Evolutionary conservation across 2,888 invertebrate genomes (phyloP), one percentile per base, ranked within the genome.

Genomic region (Formica aserva): DNA sequence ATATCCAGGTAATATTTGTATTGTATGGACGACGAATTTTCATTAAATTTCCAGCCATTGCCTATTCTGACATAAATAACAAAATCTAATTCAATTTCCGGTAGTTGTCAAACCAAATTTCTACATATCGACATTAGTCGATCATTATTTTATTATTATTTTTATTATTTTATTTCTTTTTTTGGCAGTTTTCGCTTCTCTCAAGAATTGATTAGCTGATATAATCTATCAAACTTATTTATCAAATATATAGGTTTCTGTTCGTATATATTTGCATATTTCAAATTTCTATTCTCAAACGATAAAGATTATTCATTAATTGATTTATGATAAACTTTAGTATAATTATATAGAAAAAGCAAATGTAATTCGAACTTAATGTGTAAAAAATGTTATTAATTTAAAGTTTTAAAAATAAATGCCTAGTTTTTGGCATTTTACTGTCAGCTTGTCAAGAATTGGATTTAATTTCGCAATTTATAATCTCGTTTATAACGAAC

Each of bases 81-180:
- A 15, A 67, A 77, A 77, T 52, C 35, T 55, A 66, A 41, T 77
- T 29, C 15, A 74, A 62, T 69, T 69, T 5, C 5, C 26, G n/a
- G 15, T 29, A 13, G 15, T 13, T 55, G 11, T 45, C 1, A 32
- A 76, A 48, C 15, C 11, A 67, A 55, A 66, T 66, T 66, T 76
- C n/a, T 26, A 29, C 3, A 26, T 26, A 18, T 52, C 13, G 18
- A 38, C 29, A 29, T 77, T 52, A 38, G 18, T 52, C 5, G 5
- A 18, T 15, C 8, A 22, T 26, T n/a, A 2, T 52, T 67, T 52
- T 35, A 9, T 35, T 32, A 32, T 32, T 32, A 32, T 32, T 32
- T 32, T 32, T 32, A 32, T 32, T 32, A 32, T 32, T 32, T 32
- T 32, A 13, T 22, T 26, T 22, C 15, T 32, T 26, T 35, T 18